Conservation (phyloP, 2,888 invertebrate genomes). For the Mycalesis mineus region DNA sequence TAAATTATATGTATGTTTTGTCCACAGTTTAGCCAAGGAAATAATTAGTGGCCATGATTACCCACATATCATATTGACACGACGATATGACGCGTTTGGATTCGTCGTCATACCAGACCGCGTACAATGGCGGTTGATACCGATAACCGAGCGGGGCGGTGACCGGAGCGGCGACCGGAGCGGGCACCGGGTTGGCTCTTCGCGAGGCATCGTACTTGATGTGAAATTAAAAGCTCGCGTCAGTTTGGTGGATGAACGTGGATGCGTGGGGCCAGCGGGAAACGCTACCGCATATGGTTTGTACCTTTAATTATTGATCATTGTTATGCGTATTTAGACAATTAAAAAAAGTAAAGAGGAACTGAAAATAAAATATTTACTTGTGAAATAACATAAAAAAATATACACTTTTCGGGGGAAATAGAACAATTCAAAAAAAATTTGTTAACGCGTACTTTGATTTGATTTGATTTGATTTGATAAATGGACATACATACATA, state of each 20-base stretch:
- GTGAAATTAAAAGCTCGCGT: constrained; percentile 60
- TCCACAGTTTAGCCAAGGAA: constrained; percentile 60
- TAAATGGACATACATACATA: too few species aligned
- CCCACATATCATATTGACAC: constrained; percentile 44
- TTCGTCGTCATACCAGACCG: constrained; percentile 46
- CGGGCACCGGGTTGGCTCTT: not conserved
- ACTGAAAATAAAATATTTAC: too few species aligned
- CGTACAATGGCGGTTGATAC: constrained; percentile 45
- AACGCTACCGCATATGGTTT: constrained; percentile 64
- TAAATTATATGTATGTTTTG: not conserved
- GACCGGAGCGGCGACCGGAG: constrained; percentile 19
- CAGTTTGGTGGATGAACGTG: constrained; percentile 56
- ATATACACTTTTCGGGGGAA: too few species aligned
- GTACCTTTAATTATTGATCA: too few species aligned
- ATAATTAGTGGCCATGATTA: constrained; percentile 50
- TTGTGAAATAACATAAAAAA: too few species aligned
- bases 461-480: too few species aligned
- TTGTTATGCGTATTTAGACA: too few species aligned
- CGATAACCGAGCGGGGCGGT: constrained; percentile 37
- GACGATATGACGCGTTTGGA: constrained; percentile 45
- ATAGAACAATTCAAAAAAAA: too few species aligned
- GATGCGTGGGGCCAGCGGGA: constrained; percentile 59
- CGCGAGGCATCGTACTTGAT: constrained; percentile 38
- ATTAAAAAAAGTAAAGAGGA: too few species aligned
- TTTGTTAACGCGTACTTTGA: too few species aligned